Evolutionary conservation across 2,113 vertebrate species (phyloP), one percentile per base, ranked within the genome.

Genomic region (Sterrhoptilus dennistouni): DNA sequence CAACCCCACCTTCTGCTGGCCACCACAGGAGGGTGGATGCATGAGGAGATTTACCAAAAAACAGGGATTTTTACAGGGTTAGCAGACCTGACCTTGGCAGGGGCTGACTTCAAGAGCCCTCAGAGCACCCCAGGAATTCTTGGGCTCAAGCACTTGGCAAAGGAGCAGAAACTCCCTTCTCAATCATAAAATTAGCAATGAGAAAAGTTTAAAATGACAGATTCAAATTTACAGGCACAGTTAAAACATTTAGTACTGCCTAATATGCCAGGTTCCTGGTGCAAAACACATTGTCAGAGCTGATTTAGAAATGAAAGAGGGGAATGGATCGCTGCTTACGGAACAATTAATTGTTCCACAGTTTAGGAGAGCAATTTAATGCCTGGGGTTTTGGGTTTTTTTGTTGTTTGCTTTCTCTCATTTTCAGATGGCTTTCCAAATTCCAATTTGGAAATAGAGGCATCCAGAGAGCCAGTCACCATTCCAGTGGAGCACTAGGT

Each of bases 161-260:
- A 88, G 40, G 17, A 90, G 56, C 24, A 40, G 56, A 81, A 88
- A 74, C 3, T 86, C 68, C 28, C 56, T 88, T 85, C 35, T 45
- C 31, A 38, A 33, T 25, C 47, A 64, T 79, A 81, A 94, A 96
- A 86, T 84, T 71, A 92, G 42, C 83, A 53, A 83, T 18, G 4
- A 52, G 61, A 75, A 60, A 22, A 18, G 61, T 87, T 71, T 75
- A 31, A 96, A 94, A 92, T 31, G 44, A 78, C 52, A 64, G 33
- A 78, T 68, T 75, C 29, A 60, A 78, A 78, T 92, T 78, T 83
- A 83, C 36, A 81, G 50, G 57, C 72, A 20, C 18, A 49, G 40
- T 68, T 71, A 86, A 90, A 92, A 64, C 64, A 72, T 60, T 56
- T 45, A 71, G 25, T 33, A 11, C 36, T 53, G 69, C 88, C 36